These are phyloP conservation scores for Drosophila leonis DNA, from an alignment of 2,888 invertebrate species.

Conservation along the genomic window DNA sequence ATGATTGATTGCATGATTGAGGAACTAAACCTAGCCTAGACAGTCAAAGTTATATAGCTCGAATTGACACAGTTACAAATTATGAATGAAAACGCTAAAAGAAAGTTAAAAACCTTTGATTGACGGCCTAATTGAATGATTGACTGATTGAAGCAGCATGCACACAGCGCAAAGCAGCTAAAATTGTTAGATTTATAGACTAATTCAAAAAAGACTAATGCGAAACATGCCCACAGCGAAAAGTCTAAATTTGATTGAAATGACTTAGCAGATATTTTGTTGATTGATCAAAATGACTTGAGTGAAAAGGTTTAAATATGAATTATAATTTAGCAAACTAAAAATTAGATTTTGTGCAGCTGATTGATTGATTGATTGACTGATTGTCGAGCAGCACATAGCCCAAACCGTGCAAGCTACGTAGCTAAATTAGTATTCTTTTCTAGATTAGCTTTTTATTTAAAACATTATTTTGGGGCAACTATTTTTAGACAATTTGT, in stretches of 20 bases:
- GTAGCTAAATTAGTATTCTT: no score
- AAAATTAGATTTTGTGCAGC: no score
- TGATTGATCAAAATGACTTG: not conserved
- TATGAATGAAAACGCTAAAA: not conserved
- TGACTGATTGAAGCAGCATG: not conserved
- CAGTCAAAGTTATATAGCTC: no score
- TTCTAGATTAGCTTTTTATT: no score
- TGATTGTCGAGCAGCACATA: no score
- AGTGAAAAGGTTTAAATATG: no score
- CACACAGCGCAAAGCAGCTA: not conserved
- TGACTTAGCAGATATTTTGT: not conserved
- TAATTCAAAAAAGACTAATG: not conserved
- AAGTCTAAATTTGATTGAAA: not conserved
- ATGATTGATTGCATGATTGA: not conserved
- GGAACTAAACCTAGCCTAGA: rapidly evolving
- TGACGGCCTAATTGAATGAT: not conserved
- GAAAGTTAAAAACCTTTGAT: not conserved
- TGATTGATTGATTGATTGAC: no score
- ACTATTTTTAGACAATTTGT: no score
- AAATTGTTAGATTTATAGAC: not conserved
- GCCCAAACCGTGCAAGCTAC: no score
- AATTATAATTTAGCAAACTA: no score
- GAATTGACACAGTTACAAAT: not conserved
- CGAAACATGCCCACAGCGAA: not conserved
- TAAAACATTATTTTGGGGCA: no score